Evolutionary conservation across 1,140 invertebrate genomes (phyloP).

Genomic region (Zaprionus kolodkinae): DNA sequence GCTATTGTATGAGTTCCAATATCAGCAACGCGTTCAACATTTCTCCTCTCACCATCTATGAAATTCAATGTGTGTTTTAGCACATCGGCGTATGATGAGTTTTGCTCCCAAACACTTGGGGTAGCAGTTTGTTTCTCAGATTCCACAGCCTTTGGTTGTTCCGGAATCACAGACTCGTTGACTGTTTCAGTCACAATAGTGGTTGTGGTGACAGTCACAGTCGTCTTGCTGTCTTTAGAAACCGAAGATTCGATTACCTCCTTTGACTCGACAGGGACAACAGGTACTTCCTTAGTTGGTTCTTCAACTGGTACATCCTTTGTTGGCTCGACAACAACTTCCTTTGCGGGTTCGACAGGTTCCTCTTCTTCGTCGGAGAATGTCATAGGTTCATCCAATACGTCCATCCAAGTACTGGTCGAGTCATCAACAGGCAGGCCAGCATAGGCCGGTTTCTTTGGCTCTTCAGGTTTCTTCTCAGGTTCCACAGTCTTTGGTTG

Average conservation of each 20-base stretch:
- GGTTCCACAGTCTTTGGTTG: conserved; percentile 6
- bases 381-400: conserved; percentile 2
- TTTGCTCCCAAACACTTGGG: conserved; percentile 42
- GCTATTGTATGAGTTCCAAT: background rate
- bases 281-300: background rate
- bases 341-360: background rate
- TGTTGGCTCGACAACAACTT: background rate
- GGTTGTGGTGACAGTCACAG: conserved; percentile 26
- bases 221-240: background rate
- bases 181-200: background rate
- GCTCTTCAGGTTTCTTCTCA: conserved; percentile 25
- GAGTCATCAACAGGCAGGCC: conserved; percentile 5
- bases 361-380: conserved; percentile 16
- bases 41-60: conserved; percentile 59
- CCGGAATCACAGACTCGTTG: background rate
- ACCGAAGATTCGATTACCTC: background rate
- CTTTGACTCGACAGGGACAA: background rate
- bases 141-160: too few relatives aligned
- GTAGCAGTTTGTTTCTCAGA: too few relatives aligned
- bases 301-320: background rate
- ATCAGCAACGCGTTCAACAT: conserved; percentile 25
- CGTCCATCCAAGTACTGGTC: conserved; percentile 3
- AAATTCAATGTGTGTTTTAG: conserved; percentile 65
- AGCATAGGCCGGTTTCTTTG: conserved; percentile 16
- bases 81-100: conserved; percentile 73